Evolutionary conservation across 2,888 invertebrate genomes (phyloP).

Genomic region (Coremacera marginata): DNA sequence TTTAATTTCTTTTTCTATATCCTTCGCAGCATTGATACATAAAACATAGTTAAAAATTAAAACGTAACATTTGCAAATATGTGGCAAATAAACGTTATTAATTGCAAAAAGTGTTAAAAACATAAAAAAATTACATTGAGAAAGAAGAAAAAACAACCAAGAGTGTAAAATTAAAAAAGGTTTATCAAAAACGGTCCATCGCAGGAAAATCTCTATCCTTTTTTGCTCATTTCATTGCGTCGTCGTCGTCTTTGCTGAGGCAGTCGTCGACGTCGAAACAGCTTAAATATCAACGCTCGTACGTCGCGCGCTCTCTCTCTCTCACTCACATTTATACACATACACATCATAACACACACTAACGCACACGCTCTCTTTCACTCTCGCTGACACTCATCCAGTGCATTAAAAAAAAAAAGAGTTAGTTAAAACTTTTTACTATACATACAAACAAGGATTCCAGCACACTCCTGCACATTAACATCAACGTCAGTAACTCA

Average conservation of each 20-base stretch:
- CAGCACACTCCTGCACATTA: constrained; percentile 24
- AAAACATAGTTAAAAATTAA: not conserved
- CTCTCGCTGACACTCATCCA: constrained; percentile 26
- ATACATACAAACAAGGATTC: constrained; percentile 34
- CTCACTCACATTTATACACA: constrained; percentile 41
- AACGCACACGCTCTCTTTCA: constrained; percentile 22
- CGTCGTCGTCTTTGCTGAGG: constrained; percentile 11
- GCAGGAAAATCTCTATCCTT: constrained; percentile 42
- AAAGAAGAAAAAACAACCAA: not conserved
- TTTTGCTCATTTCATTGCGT: constrained; percentile 31
- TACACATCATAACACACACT: not conserved
- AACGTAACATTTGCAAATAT: constrained; percentile 6
- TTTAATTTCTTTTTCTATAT: not conserved
- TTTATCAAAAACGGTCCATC: constrained; percentile 31
- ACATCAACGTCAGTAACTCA: constrained; percentile 7
- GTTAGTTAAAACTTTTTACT: constrained; percentile 47
- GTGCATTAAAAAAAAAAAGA: not conserved
- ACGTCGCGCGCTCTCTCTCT: constrained; percentile 7
- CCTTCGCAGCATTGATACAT: not conserved
- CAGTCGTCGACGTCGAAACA: not conserved
- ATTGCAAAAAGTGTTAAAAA: not conserved
- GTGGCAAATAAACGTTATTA: not conserved
- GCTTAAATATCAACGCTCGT: constrained; percentile 17
- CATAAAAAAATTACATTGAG: not conserved
- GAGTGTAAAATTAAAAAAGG: not conserved